Base-by-base conservation (phyloP, 1,140 invertebrate species). In the Temnothorax curvispinosus region DNA sequence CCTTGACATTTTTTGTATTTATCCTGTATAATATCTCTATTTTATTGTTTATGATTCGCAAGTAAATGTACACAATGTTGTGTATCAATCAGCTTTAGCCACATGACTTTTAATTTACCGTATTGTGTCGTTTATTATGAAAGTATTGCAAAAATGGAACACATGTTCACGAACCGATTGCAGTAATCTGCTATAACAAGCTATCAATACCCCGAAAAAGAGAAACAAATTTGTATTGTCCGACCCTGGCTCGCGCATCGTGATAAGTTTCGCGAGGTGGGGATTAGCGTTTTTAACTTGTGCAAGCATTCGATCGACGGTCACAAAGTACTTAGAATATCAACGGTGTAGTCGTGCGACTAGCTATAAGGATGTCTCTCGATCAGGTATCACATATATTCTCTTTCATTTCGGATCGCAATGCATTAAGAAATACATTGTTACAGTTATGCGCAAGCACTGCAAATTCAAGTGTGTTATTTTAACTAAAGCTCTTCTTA, bases 291-390 rank as follows among this genome's bases (percentile, higher is more conserved):
- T 88, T 85, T 88, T 89, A 86, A 74, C 44, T 71, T 65, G 50
- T 74, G 72, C 8, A 38, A 78, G 21, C 41, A 44, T 58, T 77
- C 56, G 44, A 44, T 44, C 67, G 47, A 50, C 56, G 44, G 3
- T 85, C 41, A 78, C 27, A 80, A 75, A 84, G 11, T 13, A 60
- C 8, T 71, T 67, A 41, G 13, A 52, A 60, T 72, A 69, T 4
- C 52, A n/a, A 72, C 65, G 18, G 64, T 54, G 13, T 3, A 58
- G 7, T 72, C 21, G 6, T 38, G 15, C 47, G 50, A 44, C 5
- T 21, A 21, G 15, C 27, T 15, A n/a, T 32, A 74, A 88, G 18
- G 44, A 89, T 89, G 82, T 89, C 87, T 56, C 75, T 89, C 32
- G 47, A 88, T 8, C 52, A 89, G 88, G 82, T 89, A 89, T 6